phyloP scores from a whole-genome alignment of 2,888 invertebrate genomes.

The Caenorhabditis parvicauda region DNA sequence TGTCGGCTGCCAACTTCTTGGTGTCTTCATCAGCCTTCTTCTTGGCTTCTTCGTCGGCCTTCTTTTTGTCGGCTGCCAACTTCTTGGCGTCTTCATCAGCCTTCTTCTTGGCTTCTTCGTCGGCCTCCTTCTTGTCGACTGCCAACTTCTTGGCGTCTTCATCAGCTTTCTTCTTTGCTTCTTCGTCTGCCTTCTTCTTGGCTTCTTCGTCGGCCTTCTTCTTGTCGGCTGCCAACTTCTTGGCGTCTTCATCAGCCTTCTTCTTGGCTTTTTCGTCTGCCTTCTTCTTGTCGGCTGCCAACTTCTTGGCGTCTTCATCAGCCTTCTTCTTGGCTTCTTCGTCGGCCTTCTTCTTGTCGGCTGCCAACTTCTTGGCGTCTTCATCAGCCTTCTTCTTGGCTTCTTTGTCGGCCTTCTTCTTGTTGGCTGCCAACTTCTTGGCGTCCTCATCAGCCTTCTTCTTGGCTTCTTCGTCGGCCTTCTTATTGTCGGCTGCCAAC shows the following conservation, averaged over 20 bases:
- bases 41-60: conserved; percentile 14
- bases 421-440: too few species aligned
- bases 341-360: conserved; percentile 10
- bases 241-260: background rate
- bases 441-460: conserved; percentile 4
- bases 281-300: background rate
- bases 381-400: conserved; percentile 6
- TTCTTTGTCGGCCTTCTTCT: conserved; percentile 4
- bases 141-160: too few species aligned
- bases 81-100: conserved; percentile 4
- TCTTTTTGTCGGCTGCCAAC: conserved; percentile 6
- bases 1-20: too few species aligned
- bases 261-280: conserved; percentile 4
- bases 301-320: conserved; percentile 6
- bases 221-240: conserved; percentile 6
- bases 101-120: conserved; percentile 12
- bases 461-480: conserved; percentile 3
- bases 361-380: background rate
- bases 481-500: conserved; percentile 1
- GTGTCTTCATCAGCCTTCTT: conserved; percentile 1
- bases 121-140: conserved; percentile 7
- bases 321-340: background rate
- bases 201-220: conserved; percentile 5
- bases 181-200: conserved; percentile 1
- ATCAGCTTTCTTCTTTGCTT: too few species aligned